phyloP scores from a whole-genome alignment of 2,888 invertebrate genomes.

The Liodrosophila aerea region DNA sequence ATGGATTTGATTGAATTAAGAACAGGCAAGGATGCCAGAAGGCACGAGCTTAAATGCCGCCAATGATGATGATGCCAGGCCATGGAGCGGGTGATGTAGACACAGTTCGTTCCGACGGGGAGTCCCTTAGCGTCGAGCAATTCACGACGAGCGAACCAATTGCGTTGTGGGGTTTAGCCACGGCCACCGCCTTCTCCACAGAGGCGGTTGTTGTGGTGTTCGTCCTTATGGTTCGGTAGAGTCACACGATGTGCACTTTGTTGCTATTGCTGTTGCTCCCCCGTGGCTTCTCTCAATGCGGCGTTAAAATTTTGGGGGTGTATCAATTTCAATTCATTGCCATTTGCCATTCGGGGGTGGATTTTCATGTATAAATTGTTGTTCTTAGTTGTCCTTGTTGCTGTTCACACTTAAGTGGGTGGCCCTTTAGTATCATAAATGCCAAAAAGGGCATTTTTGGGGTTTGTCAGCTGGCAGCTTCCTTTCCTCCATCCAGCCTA shows the following conservation, averaged over 20 bases:
- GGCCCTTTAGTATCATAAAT: slow-evolving; percentile 55
- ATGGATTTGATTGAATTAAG: slow-evolving; percentile 77
- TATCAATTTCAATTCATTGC: slow-evolving; percentile 78
- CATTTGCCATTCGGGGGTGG: slow-evolving; percentile 65
- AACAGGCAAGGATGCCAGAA: slow-evolving; percentile 34
- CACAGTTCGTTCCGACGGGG: slow-evolving; percentile 42
- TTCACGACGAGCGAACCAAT: slow-evolving; percentile 42
- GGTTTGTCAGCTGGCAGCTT: slow-evolving; percentile 42
- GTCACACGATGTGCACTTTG: slow-evolving; percentile 21
- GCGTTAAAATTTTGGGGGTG: slow-evolving; percentile 77
- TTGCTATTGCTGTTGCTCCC: slow-evolving; percentile 40
- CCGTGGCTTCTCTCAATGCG: slow-evolving; percentile 67
- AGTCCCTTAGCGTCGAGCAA: slow-evolving; percentile 44
- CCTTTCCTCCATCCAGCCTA: slow-evolving; percentile 10
- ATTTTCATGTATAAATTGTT: slow-evolving; percentile 63
- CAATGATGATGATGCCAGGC: slow-evolving; percentile 53
- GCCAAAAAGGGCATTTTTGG: slow-evolving; percentile 57
- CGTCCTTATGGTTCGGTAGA: slow-evolving; percentile 38
- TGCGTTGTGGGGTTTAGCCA: slow-evolving; percentile 49
- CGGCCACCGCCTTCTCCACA: slow-evolving; percentile 22
- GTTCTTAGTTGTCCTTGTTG: slow-evolving; percentile 45
- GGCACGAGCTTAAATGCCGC: slow-evolving; percentile 51
- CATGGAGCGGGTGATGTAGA: slow-evolving; percentile 37
- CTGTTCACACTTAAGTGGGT: slow-evolving; percentile 73
- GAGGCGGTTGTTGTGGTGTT: slow-evolving; percentile 22